Base-by-base conservation (phyloP, 2,113 vertebrate genomes). In the Oostethus manadensis region DNA sequence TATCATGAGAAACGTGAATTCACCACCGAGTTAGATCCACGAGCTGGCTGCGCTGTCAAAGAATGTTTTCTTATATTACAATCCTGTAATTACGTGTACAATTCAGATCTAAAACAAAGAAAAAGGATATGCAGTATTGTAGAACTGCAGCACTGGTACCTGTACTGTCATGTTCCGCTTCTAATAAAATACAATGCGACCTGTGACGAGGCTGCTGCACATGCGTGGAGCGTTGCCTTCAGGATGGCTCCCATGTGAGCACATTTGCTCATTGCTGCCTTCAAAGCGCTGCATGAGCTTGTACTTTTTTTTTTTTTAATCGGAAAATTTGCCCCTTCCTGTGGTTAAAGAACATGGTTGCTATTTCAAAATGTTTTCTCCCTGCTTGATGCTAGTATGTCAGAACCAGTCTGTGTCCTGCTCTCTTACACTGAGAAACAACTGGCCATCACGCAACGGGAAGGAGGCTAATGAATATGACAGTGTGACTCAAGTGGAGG, bases 221-320 rank as follows among this genome's bases (percentile, higher is more conserved):
- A 62, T 63, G 22, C 58, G 60, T 66, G 57, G 51, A 68, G 64
- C 61, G 9, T 23, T 6, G 72, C 74, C 79, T 79, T 86, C 84
- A 79, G 75, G 82, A 79, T 22, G 66, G 68, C 58, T 40, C 20
- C 50, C 70, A 76, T 71, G 83, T 73, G 77, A 82, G 84, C 79
- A 78, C 78, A 84, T 83, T 83, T 83, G 70, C 71, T 79, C 53
- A 49, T 62, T 70, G 66, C 71, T 69, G 57, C 73, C 81, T 78
- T 84, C 80, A 81, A 76, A 83, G 78, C 64, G 56, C 56, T 17
- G 62, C 48, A 6, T 17, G 53, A 65, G 72, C 76, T 56, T 64
- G 49, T 38, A 56, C 26, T 70, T 67, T 77, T 22, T 38, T 74
- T 40, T 46, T 65, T 81, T 70, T 77, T n/a, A n/a, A n/a, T n/a